Percentiles rank a stretch among this genome's conserved stretches.
Evolutionary conservation across 1,140 invertebrate genomes (phyloP).

Genomic region (Orchestia grillus): DNA sequence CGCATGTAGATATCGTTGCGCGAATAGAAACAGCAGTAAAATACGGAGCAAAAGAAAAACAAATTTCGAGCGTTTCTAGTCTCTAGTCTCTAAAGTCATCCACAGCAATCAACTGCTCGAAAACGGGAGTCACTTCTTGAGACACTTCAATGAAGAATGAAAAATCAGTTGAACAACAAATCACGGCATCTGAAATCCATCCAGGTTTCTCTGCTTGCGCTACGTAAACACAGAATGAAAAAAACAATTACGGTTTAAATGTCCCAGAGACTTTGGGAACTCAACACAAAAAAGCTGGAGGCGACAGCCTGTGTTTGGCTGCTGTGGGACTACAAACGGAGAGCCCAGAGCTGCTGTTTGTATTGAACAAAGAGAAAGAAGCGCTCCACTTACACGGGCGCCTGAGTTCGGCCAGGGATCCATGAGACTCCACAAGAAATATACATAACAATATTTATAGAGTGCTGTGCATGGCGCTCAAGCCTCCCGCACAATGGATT

Average conservation of each 20-base stretch:
- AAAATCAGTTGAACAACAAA: too few relatives aligned
- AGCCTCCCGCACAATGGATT: background rate
- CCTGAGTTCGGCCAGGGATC: background rate
- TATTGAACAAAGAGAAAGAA: background rate
- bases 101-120: too few relatives aligned
- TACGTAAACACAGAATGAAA: background rate
- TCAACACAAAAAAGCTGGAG: background rate
- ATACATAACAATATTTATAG: background rate
- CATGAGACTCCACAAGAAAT: background rate
- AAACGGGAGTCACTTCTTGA: too few relatives aligned
- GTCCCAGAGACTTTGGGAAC: background rate
- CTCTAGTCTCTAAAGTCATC: too few relatives aligned
- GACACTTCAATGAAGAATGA: too few relatives aligned
- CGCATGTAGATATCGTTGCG: too few relatives aligned
- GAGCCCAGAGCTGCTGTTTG: background rate
- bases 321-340: slow-evolving; percentile 5
- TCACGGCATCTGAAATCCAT: too few relatives aligned
- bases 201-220: background rate
- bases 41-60: too few relatives aligned
- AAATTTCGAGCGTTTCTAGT: too few relatives aligned
- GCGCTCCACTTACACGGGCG: background rate
- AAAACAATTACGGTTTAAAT: background rate
- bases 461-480: background rate
- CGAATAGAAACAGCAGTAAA: too few relatives aligned
- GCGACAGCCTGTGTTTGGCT: background rate